Evolutionary conservation across 2,113 vertebrate species (phyloP).

Genomic region (Taurulus bubalis): DNA sequence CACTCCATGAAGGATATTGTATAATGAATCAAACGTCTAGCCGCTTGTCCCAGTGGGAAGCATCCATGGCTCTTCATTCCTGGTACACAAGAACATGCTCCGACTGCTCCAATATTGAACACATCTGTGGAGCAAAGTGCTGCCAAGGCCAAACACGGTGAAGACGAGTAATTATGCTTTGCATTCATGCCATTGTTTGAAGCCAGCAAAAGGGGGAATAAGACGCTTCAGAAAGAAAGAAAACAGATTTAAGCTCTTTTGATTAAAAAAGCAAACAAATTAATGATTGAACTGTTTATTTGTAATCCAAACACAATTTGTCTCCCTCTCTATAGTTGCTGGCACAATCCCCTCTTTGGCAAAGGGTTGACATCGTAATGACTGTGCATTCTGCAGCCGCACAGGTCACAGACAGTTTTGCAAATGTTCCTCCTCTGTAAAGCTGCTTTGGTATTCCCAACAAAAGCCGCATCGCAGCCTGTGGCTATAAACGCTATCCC

Average conservation of each 20-base stretch:
- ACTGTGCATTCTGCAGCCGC: background rate
- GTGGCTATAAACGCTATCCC: slow-evolving; percentile 59
- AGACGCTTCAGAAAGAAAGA: slow-evolving; percentile 13
- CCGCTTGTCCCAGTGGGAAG: slow-evolving; percentile 40
- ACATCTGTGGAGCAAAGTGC: slow-evolving; percentile 62
- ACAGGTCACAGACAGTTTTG: slow-evolving; percentile 42
- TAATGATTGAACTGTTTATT: slow-evolving; percentile 60
- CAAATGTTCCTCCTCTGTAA: slow-evolving; percentile 48
- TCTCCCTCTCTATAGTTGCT: slow-evolving; percentile 27
- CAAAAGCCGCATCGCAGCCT: slow-evolving; percentile 35
- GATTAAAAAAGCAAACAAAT: slow-evolving; percentile 49
- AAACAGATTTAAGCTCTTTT: slow-evolving; percentile 46
- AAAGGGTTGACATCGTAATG: slow-evolving; percentile 35
- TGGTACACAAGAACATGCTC: slow-evolving; percentile 42
- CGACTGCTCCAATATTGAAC: slow-evolving; percentile 66
- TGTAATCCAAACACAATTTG: slow-evolving; percentile 44
- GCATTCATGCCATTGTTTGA: slow-evolving; percentile 73
- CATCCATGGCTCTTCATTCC: slow-evolving; percentile 53
- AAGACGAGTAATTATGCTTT: slow-evolving; percentile 60
- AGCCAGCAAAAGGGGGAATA: slow-evolving; percentile 34
- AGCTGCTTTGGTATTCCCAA: slow-evolving; percentile 34
- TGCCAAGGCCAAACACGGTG: slow-evolving; percentile 61
- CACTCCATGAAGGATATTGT: slow-evolving; percentile 39
- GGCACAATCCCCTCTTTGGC: slow-evolving; percentile 32
- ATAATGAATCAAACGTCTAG: slow-evolving; percentile 56